Evolutionary conservation across 2,888 invertebrate genomes (phyloP).

Genomic region (Prenolepis imparis): DNA sequence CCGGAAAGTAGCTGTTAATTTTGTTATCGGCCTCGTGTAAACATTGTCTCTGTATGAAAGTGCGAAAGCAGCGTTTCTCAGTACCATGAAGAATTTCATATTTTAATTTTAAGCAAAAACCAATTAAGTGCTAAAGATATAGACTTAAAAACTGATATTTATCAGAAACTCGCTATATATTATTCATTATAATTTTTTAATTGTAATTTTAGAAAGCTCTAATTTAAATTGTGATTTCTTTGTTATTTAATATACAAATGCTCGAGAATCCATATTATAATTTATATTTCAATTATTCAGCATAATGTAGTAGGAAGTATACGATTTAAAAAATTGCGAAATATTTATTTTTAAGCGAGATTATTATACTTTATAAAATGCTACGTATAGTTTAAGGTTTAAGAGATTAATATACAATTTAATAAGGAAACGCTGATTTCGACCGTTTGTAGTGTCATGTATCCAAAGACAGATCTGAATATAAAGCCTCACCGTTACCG

Average conservation of each 20-base stretch:
- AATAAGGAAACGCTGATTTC: slow-evolving; percentile 47
- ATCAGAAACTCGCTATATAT: background rate
- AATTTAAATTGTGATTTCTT: slow-evolving; percentile 16
- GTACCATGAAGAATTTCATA: background rate
- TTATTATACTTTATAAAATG: background rate
- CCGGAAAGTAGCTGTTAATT: slow-evolving; percentile 54
- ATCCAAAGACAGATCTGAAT: slow-evolving; percentile 56
- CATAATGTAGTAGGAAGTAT: background rate
- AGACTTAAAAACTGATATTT: background rate
- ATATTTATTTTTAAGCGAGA: slow-evolving; percentile 5
- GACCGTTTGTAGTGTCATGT: slow-evolving; percentile 28
- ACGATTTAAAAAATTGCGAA: background rate
- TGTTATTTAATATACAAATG: background rate
- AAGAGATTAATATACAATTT: slow-evolving; percentile 15
- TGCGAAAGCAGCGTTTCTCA: slow-evolving; percentile 52
- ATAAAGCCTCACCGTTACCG: slow-evolving; percentile 48
- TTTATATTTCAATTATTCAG: background rate
- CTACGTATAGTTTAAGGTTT: background rate
- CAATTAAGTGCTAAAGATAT: background rate
- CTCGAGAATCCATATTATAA: background rate
- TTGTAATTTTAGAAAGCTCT: background rate
- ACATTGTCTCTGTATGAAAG: slow-evolving; percentile 72
- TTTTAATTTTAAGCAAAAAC: background rate
- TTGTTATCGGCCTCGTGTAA: slow-evolving; percentile 71
- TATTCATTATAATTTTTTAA: slow-evolving; percentile 20